Base-by-base conservation (phyloP, 2,888 invertebrate species). In the Steinernema scapterisci region DNA sequence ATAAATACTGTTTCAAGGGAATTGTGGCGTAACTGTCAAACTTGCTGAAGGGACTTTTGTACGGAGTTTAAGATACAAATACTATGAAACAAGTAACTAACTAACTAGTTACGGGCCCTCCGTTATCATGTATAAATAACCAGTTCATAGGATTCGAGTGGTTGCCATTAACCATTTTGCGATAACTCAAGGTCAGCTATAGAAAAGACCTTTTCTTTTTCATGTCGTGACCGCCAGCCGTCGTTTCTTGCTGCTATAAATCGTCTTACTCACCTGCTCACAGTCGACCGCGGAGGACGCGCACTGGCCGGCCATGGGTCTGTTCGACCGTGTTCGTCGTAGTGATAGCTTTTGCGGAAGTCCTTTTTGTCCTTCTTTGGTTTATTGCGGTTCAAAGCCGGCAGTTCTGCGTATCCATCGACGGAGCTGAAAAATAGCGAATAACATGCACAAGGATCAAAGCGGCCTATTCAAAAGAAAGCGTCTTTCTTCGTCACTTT, bases 281-380 rank as follows among this genome's bases (percentile, higher is more conserved):
- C 63, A 16, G 63, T 63, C 63, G 63, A 63, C 2, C 63, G 63
- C 9, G 63, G 31, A 13, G 9, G 63, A 6, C 38, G 38, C 31
- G 63, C 63, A 27, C 63, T 63, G 11, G 63, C 11, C 25, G 63
- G 63, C 63, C 63, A 63, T 19, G 31, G 31, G 31, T 63, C 63
- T 11, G 63, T 31, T 63, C 63, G 27, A 13, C 63, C 63, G 27
- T 63, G 23, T 63, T 63, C 63, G 19, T 63, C 63, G 31, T 63
- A 63, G 27, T 63, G 63, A 63, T 31, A 63, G 63, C 63, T 63
- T 63, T 63, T 63, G 31, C 63, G 63, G 31, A 63, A 63, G 19
- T 63, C 63, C 31, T 63, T 63, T 31, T 27, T 63, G 31, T 63
- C 63, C 31, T 38, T 63, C 38, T 63, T 63, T 31, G 11, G 9